Evolutionary conservation across 2,888 invertebrate genomes (phyloP).

Genomic region (Amiota communis): DNA sequence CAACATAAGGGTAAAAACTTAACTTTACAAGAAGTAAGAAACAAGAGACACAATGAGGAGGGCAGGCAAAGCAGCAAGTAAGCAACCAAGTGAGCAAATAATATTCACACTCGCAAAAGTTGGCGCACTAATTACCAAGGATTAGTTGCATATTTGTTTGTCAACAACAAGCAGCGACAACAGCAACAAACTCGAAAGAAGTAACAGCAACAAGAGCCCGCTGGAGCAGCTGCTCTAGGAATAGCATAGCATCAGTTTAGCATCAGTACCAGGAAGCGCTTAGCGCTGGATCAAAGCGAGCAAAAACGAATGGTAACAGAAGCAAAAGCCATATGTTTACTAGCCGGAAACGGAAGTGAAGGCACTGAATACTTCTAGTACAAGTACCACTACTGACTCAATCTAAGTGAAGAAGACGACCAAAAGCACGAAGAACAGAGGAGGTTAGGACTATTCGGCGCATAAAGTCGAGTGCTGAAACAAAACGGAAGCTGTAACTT

Average conservation of each 20-base stretch:
- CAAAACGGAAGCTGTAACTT: constrained; percentile 33
- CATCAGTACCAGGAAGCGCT: no score
- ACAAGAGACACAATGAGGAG: constrained; percentile 31
- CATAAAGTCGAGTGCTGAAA: constrained; percentile 47
- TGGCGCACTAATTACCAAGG: constrained; percentile 70
- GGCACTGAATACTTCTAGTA: constrained; percentile 20
- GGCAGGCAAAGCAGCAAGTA: constrained; percentile 24
- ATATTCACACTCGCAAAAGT: constrained; percentile 57
- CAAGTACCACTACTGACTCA: no score
- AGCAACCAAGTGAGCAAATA: constrained; percentile 49
- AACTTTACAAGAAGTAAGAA: neutral
- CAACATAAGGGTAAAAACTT: constrained; percentile 16
- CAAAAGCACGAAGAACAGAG: no score
- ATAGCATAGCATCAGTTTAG: no score
- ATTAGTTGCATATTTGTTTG: constrained; percentile 72
- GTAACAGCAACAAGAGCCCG: constrained; percentile 52
- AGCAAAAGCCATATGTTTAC: constrained; percentile 51
- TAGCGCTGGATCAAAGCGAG: constrained; percentile 27
- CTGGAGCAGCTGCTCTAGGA: constrained; percentile 51
- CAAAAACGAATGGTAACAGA: constrained; percentile 51
- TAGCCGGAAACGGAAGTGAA: constrained; percentile 24
- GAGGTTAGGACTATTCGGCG: neutral
- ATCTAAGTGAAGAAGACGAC: no score
- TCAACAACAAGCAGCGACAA: constrained; percentile 52
- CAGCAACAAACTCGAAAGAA: constrained; percentile 21